These are phyloP conservation scores for Thamnophis sirtalis DNA, from an alignment of 2,113 vertebrate genomes.

Conservation along the genomic window DNA sequence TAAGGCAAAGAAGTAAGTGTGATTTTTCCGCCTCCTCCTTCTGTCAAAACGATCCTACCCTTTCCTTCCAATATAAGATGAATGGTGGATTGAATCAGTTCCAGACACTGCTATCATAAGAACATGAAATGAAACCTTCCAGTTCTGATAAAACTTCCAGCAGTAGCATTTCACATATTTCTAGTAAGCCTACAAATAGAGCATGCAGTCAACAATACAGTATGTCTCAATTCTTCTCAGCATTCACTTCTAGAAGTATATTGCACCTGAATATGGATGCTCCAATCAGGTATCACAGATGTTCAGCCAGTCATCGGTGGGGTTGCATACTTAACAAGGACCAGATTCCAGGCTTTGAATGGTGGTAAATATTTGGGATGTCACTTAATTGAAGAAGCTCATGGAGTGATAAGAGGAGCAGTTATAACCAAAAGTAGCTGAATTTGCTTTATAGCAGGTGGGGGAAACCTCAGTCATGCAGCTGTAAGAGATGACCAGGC, in stretches of 20 bases:
- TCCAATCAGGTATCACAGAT: background rate
- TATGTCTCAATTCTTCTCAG: background rate
- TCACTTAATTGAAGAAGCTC: background rate
- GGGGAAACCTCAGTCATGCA: background rate
- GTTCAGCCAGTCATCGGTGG: background rate
- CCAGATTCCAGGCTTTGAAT: background rate
- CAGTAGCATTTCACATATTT: background rate
- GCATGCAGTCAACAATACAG: background rate
- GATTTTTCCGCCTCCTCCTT: background rate
- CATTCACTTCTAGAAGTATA: background rate
- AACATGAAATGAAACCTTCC: background rate
- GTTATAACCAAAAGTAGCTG: background rate
- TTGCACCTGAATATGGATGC: background rate
- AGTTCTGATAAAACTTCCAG: background rate
- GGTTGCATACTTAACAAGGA: background rate
- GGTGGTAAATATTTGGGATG: background rate
- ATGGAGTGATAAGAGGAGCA: background rate
- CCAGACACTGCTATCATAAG: background rate
- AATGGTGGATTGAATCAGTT: background rate
- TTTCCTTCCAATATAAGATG: background rate
- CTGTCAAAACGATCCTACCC: background rate
- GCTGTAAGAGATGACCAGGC: background rate
- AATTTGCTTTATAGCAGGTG: background rate
- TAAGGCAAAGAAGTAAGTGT: background rate
- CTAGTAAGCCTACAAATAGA: background rate